Percentiles rank a stretch among this genome's conserved stretches.
phyloP scores from a whole-genome alignment of 2,888 invertebrate genomes.

The Pachycephus smyrnensis region DNA sequence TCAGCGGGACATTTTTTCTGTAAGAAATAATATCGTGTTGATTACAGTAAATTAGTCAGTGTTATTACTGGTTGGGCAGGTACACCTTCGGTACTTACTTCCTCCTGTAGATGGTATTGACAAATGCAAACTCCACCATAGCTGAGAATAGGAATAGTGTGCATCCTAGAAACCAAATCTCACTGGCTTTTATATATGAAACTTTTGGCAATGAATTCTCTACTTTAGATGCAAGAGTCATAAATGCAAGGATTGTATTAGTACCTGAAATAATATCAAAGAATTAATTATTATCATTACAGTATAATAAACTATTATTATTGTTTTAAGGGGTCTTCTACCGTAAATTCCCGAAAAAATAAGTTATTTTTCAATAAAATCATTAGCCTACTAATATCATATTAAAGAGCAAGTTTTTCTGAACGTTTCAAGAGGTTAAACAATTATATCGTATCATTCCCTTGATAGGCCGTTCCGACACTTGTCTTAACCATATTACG shows the following conservation, averaged over 20 bases:
- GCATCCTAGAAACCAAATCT: conserved; percentile 90
- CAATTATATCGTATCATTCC: too few relatives aligned
- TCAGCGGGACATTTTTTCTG: conserved; percentile 78
- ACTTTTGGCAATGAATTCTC: conserved; percentile 89
- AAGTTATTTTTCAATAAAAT: too few relatives aligned
- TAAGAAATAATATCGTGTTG: conserved; percentile 29
- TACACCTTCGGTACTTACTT: conserved; percentile 70
- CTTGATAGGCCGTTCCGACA: too few relatives aligned
- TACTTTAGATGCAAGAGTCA: conserved; percentile 86
- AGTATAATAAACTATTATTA: neutral
- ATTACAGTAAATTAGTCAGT: neutral
- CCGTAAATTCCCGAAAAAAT: too few relatives aligned
- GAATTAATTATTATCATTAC: neutral
- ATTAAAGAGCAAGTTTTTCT: too few relatives aligned
- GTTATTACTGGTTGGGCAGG: neutral
- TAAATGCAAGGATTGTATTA: conserved; percentile 88
- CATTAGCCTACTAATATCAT: too few relatives aligned
- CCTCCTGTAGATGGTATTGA: conserved; percentile 88
- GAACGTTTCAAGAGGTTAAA: too few relatives aligned
- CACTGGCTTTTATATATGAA: conserved; percentile 90
- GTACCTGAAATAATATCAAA: conserved; percentile 72
- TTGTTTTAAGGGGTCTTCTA: too few relatives aligned
- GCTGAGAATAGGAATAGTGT: conserved; percentile 88
- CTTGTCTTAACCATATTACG: too few relatives aligned
- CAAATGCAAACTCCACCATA: conserved; percentile 88